These are phyloP conservation scores for Machaerirhynchus nigripectus DNA, from an alignment of 2,113 vertebrate species.

Conservation along the genomic window DNA sequence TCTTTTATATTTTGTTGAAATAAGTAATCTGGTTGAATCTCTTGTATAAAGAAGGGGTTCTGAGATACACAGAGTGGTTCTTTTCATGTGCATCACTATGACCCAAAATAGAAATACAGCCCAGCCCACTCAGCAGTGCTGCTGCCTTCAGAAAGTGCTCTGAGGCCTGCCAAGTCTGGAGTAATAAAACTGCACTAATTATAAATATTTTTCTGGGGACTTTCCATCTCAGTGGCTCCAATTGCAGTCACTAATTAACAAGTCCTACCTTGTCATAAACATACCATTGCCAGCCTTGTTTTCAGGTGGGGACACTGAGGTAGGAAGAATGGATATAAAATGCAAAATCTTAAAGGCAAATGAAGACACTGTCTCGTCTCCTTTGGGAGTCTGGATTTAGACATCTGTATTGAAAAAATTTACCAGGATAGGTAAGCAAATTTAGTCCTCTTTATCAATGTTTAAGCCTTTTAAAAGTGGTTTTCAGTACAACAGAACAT, in stretches of 20 bases:
- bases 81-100: not conserved
- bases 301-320: not conserved
- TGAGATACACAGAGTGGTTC: not conserved
- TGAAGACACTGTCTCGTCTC: not conserved
- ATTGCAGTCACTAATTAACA: not conserved
- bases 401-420: not conserved
- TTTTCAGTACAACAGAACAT: not conserved
- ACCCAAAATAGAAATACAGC: not conserved
- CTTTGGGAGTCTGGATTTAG: not conserved
- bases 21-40: not conserved
- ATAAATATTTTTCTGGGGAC: not conserved
- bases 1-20: not conserved
- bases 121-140: not conserved
- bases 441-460: not conserved
- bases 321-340: not conserved
- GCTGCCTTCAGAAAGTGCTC: not conserved
- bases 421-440: not conserved
- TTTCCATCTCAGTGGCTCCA: not conserved
- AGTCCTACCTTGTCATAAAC: not conserved
- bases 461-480: not conserved
- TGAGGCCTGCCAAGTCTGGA: not conserved
- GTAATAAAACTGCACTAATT: not conserved
- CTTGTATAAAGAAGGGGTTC: not conserved
- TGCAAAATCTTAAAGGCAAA: not conserved
- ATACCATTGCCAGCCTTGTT: not conserved